Percentiles rank a stretch among this genome's conserved stretches.
Conservation (phyloP, 2,113 vertebrate genomes). For the Elgaria multicarinata region DNA sequence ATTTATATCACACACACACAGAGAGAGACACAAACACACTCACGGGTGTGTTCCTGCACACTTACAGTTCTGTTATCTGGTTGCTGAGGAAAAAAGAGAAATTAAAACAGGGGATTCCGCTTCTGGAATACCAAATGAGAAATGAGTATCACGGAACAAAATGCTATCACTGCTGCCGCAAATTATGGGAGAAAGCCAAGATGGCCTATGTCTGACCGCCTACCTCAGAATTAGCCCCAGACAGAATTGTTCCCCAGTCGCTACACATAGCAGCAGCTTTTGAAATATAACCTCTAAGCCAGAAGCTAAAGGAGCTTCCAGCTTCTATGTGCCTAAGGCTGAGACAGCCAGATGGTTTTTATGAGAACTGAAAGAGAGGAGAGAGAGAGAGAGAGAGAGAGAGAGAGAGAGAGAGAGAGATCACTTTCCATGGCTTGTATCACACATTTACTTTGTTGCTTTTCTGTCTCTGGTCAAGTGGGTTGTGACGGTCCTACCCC, state of each 20-base stretch:
- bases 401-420: not conserved
- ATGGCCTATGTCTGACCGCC: fast-evolving
- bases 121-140: not conserved
- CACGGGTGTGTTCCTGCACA: not conserved
- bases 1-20: not conserved
- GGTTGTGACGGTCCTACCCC: not conserved
- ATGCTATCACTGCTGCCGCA: not conserved
- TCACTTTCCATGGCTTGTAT: not conserved
- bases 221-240: not conserved
- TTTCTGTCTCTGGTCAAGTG: not conserved
- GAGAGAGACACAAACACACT: no score
- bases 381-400: not conserved
- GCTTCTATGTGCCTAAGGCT: not conserved
- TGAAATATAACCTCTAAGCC: fast-evolving
- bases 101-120: not conserved
- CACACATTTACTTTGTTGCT: not conserved
- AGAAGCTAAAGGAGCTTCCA: not conserved
- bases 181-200: not conserved
- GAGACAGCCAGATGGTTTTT: not conserved
- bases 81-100: constrained; percentile 1
- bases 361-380: not conserved
- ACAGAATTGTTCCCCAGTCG: not conserved
- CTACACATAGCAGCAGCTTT: not conserved
- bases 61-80: constrained; percentile 2
- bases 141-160: constrained; percentile 1